Evolutionary conservation across 2,113 vertebrate species (phyloP).

Genomic region (Tachuris rubrigastra): DNA sequence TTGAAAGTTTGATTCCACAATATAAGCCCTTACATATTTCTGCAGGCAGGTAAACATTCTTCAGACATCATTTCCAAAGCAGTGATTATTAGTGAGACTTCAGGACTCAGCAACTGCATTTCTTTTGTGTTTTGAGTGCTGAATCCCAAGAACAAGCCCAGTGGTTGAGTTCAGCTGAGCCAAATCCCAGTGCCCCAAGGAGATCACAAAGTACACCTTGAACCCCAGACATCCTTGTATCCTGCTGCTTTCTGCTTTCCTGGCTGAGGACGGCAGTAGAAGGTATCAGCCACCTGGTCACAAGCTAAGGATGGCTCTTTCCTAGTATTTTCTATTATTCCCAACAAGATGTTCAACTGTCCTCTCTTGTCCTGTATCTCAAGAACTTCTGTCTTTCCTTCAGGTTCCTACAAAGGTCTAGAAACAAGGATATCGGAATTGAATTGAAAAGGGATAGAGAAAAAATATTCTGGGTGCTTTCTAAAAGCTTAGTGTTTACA

Average conservation of each 20-base stretch:
- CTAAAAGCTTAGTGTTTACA: neutral
- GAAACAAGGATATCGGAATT: neutral
- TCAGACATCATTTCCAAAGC: neutral
- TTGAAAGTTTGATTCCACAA: neutral
- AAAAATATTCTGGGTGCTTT: neutral
- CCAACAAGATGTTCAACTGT: neutral
- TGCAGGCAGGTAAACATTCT: neutral
- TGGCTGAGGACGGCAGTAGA: neutral
- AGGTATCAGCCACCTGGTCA: neutral
- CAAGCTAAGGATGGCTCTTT: neutral
- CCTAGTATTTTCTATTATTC: neutral
- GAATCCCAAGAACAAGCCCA: neutral
- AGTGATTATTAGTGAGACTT: neutral
- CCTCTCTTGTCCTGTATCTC: neutral
- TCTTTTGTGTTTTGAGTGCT: neutral
- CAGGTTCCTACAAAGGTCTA: neutral
- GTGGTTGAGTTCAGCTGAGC: neutral
- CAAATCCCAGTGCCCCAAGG: neutral
- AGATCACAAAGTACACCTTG: neutral
- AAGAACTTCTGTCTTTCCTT: neutral
- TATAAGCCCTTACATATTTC: neutral
- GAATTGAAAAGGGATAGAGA: neutral
- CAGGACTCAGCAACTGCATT: neutral
- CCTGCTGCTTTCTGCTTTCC: slow-evolving; percentile 11
- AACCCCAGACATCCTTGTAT: neutral